A percentile compares a stretch with the other conserved stretches of the same genome.
Conservation (phyloP, 2,888 invertebrate species). For the Drosophila nr. perissopoda region DNA sequence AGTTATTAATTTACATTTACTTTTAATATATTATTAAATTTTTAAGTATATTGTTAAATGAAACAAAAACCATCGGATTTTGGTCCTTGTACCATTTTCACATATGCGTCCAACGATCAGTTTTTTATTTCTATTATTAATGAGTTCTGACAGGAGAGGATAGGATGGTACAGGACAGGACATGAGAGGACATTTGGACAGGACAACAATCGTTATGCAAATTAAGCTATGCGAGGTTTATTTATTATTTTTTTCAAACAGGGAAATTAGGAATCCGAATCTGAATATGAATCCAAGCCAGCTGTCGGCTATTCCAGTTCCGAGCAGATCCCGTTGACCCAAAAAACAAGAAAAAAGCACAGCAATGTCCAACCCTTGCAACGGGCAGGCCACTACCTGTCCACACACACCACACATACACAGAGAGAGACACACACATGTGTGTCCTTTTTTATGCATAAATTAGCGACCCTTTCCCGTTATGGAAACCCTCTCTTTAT, state of each 20-base stretch:
- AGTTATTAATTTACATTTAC: too few species aligned
- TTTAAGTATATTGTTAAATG: not conserved
- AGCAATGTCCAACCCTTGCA: constrained; percentile 58
- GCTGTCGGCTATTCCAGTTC: constrained; percentile 42
- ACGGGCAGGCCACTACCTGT: constrained; percentile 31
- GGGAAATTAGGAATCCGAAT: constrained; percentile 1
- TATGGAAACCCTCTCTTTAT: not conserved
- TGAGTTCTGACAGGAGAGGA: not conserved
- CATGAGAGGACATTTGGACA: not conserved
- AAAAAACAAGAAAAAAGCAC: constrained; percentile 29
- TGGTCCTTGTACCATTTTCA: too few species aligned
- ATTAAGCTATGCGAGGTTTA: not conserved
- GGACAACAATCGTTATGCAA: constrained; percentile 1
- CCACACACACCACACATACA: constrained; percentile 19
- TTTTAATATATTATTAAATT: too few species aligned
- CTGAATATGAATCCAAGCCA: constrained; percentile 5
- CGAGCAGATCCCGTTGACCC: constrained; percentile 34
- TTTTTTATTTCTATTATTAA: not conserved
- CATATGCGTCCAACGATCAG: not conserved
- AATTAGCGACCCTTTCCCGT: constrained; percentile 32
- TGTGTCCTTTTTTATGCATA: constrained; percentile 30
- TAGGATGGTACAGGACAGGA: not conserved
- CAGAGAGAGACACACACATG: not conserved
- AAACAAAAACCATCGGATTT: not conserved
- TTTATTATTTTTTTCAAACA: not conserved